Evolutionary conservation across 2,888 invertebrate species (phyloP).

Genomic region (Lasioglossum figueresi): DNA sequence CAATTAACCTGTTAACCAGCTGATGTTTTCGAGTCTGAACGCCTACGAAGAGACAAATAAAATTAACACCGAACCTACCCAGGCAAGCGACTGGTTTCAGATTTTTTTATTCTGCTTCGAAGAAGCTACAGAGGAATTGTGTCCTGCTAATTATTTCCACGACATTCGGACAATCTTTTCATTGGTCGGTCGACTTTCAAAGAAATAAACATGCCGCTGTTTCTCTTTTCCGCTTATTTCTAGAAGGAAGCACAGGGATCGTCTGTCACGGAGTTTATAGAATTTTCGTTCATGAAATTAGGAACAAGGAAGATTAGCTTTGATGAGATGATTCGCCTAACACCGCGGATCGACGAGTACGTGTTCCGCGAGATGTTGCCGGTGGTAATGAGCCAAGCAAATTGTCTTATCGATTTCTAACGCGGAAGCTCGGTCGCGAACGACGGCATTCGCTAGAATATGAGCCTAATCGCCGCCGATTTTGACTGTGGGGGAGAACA

Average conservation of each 20-base stretch:
- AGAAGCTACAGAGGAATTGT: neutral
- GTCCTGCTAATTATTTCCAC: neutral
- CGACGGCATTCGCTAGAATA: neutral
- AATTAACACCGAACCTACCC: neutral
- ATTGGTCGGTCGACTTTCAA: too few species aligned
- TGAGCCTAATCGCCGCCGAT: constrained; percentile 26
- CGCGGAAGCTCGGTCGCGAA: constrained; percentile 26
- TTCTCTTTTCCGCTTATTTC: too few species aligned
- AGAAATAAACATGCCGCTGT: too few species aligned
- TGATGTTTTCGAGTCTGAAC: neutral
- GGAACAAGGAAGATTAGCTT: neutral
- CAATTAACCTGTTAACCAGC: neutral
- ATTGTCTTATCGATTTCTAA: constrained; percentile 35
- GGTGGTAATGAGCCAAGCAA: constrained; percentile 1
- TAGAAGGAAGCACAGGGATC: neutral
- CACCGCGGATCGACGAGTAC: neutral
- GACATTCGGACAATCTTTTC: too few species aligned
- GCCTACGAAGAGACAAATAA: neutral
- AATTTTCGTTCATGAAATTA: neutral
- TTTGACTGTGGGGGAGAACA: constrained; percentile 18
- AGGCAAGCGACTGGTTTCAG: neutral
- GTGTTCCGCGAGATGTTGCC: neutral
- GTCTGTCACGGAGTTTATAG: neutral
- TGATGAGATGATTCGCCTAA: neutral
- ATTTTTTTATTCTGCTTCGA: neutral